Base-by-base conservation (phyloP, 2,797 vertebrate genomes). In the Sorex maritimensis region DNA sequence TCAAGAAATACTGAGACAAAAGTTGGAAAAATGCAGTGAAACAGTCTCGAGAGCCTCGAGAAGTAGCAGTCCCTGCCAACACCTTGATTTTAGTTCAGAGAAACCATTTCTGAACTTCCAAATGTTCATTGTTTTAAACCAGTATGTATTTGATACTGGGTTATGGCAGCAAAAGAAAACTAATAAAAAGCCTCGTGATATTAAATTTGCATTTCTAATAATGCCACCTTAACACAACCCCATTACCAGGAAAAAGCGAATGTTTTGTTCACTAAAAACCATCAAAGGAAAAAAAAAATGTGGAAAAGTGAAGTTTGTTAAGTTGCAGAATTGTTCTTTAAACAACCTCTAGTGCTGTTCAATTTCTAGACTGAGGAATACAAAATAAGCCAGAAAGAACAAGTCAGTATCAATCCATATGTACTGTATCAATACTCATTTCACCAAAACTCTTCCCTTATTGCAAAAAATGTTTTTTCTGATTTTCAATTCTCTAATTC, bases 181-280 rank as follows among this genome's bases (percentile, higher is more conserved):
- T 71, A 88, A 91, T 38, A 65, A 28, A 69, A 91, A 88, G 24
- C 24, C 23, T 74, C 34, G 74, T 55, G 78, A 58, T 38, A 26
- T 88, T 92, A 90, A 94, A 89, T 30, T 89, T 55, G 15, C 44
- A 83, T 89, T 88, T 69, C 41, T 55, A 94, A 81, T 52, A 17
- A 86, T 77, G n/a, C 21, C 67, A 61, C 77, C 24, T 86, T 71
- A 87, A 90, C 75, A 49, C 6, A 84, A 72, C 52, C 90, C 26
- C 55, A 94, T 34, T 55, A 75, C 28, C 71, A 82, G 72, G 69
- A 86, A 44, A 52, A 52, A 52, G 46, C 11, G 46, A 14, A 11
- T 52, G 49, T 52, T 52, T 52, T 52, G 13, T 52, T 52, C 49
- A 52, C 49, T 4, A 26, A 58, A 46, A 63, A 8, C 0, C 10